A percentile compares a stretch with the other conserved stretches of the same genome.
Evolutionary conservation across 2,888 invertebrate species (phyloP).

Genomic region (Philereme transversata): DNA sequence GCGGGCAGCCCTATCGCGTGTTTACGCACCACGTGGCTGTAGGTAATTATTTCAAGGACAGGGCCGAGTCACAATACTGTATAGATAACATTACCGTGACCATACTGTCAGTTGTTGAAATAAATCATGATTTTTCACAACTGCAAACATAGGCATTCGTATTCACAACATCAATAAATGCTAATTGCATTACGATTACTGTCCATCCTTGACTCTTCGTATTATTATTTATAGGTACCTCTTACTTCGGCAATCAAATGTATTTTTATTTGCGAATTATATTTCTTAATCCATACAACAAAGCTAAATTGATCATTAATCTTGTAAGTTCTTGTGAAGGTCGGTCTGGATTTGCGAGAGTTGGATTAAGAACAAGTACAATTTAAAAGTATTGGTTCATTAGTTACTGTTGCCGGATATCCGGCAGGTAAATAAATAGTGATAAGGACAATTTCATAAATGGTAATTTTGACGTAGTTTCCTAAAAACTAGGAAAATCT

Average conservation of each 20-base stretch:
- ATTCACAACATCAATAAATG: conserved; percentile 5
- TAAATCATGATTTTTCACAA: not conserved
- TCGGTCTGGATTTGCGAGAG: conserved; percentile 8
- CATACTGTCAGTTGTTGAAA: not conserved
- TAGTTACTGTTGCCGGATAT: conserved; percentile 23
- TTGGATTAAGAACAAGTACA: conserved; percentile 11
- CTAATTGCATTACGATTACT: conserved; percentile 1
- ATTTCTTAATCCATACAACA: conserved; percentile 7
- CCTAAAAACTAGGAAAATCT: not conserved
- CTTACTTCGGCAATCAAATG: not conserved
- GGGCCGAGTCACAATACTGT: too few species aligned
- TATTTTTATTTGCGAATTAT: not conserved
- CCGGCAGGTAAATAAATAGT: conserved; percentile 18
- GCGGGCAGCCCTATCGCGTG: too few species aligned
- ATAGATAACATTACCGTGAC: too few species aligned
- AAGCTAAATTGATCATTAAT: conserved; percentile 21
- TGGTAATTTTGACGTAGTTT: not conserved
- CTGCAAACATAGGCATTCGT: not conserved
- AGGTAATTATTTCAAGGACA: too few species aligned
- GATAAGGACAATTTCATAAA: too few species aligned
- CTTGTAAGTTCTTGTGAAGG: conserved; percentile 26
- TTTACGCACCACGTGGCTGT: too few species aligned
- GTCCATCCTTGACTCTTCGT: conserved; percentile 6
- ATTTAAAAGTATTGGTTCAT: conserved; percentile 7
- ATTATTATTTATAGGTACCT: not conserved